Evolutionary conservation across 2,113 vertebrate species (phyloP), one percentile per base, ranked within the genome.

Genomic region (Vulpes ferrilata): DNA sequence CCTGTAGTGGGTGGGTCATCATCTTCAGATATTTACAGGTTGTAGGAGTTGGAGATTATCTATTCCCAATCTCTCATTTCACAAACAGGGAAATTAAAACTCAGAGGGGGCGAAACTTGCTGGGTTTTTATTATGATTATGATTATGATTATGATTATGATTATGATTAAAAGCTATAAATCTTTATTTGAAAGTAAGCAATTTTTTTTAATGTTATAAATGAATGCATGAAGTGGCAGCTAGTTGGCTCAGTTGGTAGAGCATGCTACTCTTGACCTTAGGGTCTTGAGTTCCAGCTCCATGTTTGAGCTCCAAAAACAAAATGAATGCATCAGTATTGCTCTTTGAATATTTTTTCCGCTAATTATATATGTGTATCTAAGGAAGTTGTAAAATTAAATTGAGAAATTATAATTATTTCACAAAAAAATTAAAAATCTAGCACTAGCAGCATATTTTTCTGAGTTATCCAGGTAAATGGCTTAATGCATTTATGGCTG

Each of bases 51-150:
- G 23, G 35, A 92, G 27, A 76, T 84, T 51, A 88, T 92, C 11
- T 57, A 65, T 20, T 59, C 15, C 16, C 15, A 74, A 80, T 65
- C 30, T 84, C 60, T 23, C 1, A 64, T 23, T 92, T 89, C 20
- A 79, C 8, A 92, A 59, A 51, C 25, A 93, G 87, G 62, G 65
- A 90, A 67, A 78, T 51, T 78, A 85, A 90, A 92, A 74, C 20
- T 59, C 62, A 43, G 23, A 65, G 87, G 16, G 19, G 27, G 27
- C 67, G 11, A 79, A 53, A 1, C 16, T 59, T 86, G n/a, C 17
- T 82, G 22, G 11, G 78, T 92, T 85, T 16, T 51, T 51, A 48
- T 71, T 64, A 62, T 62, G 27, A 12, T 64, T 64, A 22, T 25
- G 35, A 35, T 25, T n/a, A n/a, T n/a, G n/a, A 62, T 62, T 25